Conservation (phyloP, 2,888 invertebrate genomes). For the Tiphia femorata region DNA sequence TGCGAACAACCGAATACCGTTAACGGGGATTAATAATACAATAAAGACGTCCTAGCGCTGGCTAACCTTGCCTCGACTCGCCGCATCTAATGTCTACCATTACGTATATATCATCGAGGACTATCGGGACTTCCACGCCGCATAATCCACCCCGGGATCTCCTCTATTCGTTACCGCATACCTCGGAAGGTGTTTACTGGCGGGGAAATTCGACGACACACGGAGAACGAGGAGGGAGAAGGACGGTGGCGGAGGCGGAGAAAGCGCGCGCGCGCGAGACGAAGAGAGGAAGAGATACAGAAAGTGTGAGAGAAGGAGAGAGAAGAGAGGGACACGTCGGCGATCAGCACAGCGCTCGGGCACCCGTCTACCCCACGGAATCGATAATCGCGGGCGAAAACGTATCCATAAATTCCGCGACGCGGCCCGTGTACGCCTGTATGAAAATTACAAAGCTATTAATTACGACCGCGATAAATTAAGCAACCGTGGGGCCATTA, state of each 20-base stretch:
- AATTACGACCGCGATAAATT: constrained; percentile 69
- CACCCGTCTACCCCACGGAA: constrained; percentile 30
- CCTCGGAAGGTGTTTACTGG: neutral
- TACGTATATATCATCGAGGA: too few species aligned
- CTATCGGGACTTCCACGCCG: too few species aligned
- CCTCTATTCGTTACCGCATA: too few species aligned
- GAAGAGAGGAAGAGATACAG: too few species aligned
- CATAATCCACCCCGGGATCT: too few species aligned
- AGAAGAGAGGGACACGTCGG: constrained; percentile 32
- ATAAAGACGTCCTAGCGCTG: too few species aligned
- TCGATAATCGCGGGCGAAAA: constrained; percentile 59
- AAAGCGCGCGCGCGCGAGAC: constrained; percentile 15
- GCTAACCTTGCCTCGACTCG: too few species aligned
- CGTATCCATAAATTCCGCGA: constrained; percentile 59
- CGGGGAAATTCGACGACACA: constrained; percentile 9
- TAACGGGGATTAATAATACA: too few species aligned
- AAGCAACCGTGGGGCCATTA: constrained; percentile 68
- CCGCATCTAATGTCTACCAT: too few species aligned
- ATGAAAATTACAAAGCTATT: constrained; percentile 70
- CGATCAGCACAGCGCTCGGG: constrained; percentile 25
- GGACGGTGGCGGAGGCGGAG: constrained; percentile 5
- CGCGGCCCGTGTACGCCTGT: constrained; percentile 57
- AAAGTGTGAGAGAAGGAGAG: too few species aligned
- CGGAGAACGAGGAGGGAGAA: constrained; percentile 1
- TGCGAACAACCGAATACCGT: too few species aligned